These are phyloP conservation scores for Zophobas morio DNA, from an alignment of 1,140 invertebrate genomes.

Conservation along the genomic window DNA sequence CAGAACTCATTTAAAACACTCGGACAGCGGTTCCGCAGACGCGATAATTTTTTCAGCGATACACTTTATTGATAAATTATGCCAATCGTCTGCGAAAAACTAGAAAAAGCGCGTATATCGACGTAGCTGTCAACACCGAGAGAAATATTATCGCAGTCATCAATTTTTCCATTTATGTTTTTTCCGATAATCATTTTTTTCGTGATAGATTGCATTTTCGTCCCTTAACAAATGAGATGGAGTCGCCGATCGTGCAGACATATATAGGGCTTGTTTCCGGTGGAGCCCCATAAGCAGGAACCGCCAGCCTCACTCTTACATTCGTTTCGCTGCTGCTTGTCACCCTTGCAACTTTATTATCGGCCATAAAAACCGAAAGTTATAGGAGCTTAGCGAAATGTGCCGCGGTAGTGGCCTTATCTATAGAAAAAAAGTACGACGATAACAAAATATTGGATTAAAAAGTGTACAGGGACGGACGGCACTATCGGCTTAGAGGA, in stretches of 20 bases:
- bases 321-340: background rate
- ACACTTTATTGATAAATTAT: conserved; percentile 1
- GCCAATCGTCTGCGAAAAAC: background rate
- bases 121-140: background rate
- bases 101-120: background rate
- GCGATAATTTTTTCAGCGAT: background rate
- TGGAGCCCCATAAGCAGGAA: background rate
- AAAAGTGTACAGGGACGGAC: no score
- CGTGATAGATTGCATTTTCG: conserved; percentile 1
- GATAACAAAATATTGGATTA: no score
- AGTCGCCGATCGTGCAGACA: background rate
- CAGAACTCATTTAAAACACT: conserved; percentile 9
- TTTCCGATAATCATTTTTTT: background rate
- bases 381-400: background rate
- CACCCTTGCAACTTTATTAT: conserved; percentile 4
- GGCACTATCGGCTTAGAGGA: no score
- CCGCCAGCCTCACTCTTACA: background rate
- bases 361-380: conserved; percentile 6
- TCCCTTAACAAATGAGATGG: background rate
- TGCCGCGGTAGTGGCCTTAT: background rate
- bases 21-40: background rate
- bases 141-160: background rate
- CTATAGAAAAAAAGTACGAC: background rate
- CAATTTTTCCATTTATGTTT: conserved; percentile 14
- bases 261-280: conserved; percentile 2